phyloP scores from a whole-genome alignment of 2,113 vertebrate genomes.

The Equus przewalskii region DNA sequence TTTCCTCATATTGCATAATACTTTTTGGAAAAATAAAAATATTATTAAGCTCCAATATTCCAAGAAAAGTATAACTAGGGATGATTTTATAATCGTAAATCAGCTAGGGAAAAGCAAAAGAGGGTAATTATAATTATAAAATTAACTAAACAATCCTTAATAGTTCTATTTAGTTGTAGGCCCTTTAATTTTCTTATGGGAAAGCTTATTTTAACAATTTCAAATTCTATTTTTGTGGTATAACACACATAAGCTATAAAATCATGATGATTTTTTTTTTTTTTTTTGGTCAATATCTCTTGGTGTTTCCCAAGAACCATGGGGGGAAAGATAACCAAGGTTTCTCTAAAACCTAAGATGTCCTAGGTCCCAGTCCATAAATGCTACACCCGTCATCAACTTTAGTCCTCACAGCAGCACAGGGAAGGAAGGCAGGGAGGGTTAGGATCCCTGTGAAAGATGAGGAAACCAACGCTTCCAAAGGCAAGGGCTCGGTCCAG shows the following conservation, averaged over 20 bases:
- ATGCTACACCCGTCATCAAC: background rate
- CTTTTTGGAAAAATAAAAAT: background rate
- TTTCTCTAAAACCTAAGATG: background rate
- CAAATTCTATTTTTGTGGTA: background rate
- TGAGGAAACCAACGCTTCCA: background rate
- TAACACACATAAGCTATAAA: background rate
- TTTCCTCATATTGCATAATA: background rate
- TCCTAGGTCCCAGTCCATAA: background rate
- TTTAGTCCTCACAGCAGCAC: background rate
- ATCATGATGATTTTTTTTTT: background rate
- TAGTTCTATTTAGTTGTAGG: background rate
- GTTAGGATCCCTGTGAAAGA: background rate
- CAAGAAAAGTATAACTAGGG: background rate
- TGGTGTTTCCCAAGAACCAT: background rate
- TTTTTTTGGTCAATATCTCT: background rate
- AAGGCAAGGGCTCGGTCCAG: background rate
- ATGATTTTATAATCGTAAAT: background rate
- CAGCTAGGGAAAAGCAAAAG: background rate
- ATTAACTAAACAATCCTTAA: background rate
- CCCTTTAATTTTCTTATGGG: background rate
- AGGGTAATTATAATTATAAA: background rate
- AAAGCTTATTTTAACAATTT: background rate
- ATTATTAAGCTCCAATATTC: background rate
- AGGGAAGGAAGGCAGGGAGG: background rate
- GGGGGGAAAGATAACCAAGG: background rate